Evolutionary conservation across 2,797 vertebrate species (phyloP).

Genomic region (Strix occidentalis): DNA sequence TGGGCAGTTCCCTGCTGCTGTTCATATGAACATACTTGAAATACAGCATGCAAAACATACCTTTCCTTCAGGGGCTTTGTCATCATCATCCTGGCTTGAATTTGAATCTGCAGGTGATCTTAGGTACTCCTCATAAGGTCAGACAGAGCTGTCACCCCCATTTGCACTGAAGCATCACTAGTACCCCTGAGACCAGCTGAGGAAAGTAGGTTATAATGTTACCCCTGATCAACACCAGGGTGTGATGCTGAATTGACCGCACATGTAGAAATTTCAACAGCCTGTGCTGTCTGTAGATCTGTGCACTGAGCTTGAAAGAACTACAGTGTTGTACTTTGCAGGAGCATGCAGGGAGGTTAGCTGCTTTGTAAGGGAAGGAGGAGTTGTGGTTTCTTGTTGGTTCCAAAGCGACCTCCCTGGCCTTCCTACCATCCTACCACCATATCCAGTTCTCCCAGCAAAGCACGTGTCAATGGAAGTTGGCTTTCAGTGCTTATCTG

Average conservation of each 20-base stretch:
- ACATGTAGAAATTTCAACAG: background rate
- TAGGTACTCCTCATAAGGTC: background rate
- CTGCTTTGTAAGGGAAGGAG: background rate
- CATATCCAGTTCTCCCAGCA: background rate
- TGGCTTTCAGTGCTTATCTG: background rate
- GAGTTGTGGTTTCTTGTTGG: background rate
- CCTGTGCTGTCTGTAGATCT: background rate
- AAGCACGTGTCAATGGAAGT: background rate
- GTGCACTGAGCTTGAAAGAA: background rate
- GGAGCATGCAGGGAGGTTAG: too few species aligned
- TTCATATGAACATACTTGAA: background rate
- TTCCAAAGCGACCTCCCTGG: background rate
- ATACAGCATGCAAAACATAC: fast-evolving
- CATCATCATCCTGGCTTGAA: background rate
- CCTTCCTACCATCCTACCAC: background rate
- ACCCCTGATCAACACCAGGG: background rate
- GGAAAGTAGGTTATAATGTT: background rate
- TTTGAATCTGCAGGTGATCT: background rate
- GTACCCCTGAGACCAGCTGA: background rate
- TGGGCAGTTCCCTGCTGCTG: background rate
- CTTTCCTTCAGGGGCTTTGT: background rate
- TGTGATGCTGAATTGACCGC: background rate
- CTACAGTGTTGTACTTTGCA: background rate
- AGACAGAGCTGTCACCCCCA: background rate
- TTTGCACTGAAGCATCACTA: background rate